phyloP scores from a whole-genome alignment of 2,113 vertebrate genomes.

The Crotalus viridis region DNA sequence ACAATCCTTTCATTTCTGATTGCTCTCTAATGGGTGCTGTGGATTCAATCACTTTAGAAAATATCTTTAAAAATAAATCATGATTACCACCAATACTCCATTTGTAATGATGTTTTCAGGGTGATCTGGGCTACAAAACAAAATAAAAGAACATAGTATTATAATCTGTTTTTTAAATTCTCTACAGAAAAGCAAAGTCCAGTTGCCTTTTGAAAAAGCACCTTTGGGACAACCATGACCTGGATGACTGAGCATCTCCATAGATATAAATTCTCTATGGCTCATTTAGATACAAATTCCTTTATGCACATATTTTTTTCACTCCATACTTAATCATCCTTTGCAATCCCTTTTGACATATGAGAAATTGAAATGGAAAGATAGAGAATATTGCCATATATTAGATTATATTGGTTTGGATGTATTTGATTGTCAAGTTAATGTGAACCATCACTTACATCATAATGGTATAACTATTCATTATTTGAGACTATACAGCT shows the following conservation, averaged over 20 bases:
- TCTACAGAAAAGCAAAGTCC: background rate
- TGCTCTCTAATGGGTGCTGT: background rate
- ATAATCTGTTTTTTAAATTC: background rate
- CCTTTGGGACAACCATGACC: background rate
- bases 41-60: background rate
- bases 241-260: background rate
- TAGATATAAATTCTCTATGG: background rate
- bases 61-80: constrained; percentile 3
- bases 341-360: background rate
- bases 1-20: background rate
- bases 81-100: constrained; percentile 79
- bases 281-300: background rate
- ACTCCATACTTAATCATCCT: background rate
- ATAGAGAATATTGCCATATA: background rate
- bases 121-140: constrained; percentile 67
- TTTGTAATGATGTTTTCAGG: constrained; percentile 74
- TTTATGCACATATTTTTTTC: background rate
- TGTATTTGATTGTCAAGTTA: background rate
- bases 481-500: background rate
- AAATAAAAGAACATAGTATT: constrained; percentile 32
- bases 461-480: background rate
- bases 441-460: background rate
- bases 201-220: background rate
- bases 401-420: background rate
- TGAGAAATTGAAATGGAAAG: background rate